Percentiles rank a stretch among this genome's conserved stretches.
Conservation (phyloP, 2,888 invertebrate genomes). For the Tolmerus cingulatus region DNA sequence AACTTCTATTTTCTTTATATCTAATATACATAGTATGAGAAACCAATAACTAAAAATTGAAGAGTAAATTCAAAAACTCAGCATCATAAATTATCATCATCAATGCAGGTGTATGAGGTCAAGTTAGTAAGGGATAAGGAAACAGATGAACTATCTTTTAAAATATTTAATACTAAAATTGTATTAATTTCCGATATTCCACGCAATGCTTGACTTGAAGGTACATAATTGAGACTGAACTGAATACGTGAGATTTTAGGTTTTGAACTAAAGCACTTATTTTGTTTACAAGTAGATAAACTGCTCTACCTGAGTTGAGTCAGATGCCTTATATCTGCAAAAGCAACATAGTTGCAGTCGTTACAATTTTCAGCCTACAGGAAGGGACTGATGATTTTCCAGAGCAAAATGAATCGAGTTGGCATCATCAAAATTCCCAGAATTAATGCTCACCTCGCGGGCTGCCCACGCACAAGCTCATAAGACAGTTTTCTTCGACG, state of each 20-base stretch:
- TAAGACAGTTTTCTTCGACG: background rate
- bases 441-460: constrained; percentile 2
- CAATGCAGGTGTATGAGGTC: no score
- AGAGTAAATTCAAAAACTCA: no score
- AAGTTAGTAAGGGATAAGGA: no score
- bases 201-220: background rate
- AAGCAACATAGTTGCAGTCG: background rate
- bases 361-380: background rate
- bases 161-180: no score
- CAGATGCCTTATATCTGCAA: background rate
- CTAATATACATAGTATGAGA: no score
- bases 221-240: background rate
- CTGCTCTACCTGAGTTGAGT: background rate
- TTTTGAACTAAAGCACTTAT: background rate
- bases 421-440: constrained; percentile 27
- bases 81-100: no score
- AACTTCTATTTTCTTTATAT: no score
- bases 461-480: background rate
- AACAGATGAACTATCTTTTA: no score
- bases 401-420: background rate
- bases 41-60: no score
- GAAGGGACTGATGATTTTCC: background rate
- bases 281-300: background rate
- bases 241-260: no score
- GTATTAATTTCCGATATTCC: no score